phyloP scores from a whole-genome alignment of 2,797 vertebrate genomes.

The Chaetodon trifasciatus region DNA sequence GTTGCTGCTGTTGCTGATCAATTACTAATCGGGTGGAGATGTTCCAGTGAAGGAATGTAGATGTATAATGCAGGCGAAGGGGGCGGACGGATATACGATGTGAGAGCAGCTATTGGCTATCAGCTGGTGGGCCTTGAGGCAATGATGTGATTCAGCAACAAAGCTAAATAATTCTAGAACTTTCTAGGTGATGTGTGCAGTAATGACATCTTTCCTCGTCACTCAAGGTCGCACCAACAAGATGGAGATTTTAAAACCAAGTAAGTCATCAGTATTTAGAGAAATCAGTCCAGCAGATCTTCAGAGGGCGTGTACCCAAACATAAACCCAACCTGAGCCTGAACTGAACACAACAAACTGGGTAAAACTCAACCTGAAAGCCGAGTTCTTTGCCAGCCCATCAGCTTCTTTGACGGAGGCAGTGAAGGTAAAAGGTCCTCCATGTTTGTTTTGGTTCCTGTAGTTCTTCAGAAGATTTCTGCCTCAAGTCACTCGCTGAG shows the following conservation, averaged over 20 bases:
- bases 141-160: neutral
- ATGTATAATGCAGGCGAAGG: neutral
- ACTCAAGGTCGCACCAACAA: neutral
- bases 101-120: too few relatives aligned
- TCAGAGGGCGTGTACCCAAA: neutral
- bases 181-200: neutral
- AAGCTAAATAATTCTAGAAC: neutral
- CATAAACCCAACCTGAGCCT: neutral
- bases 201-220: neutral
- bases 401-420: neutral
- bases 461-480: neutral
- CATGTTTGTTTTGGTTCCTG: neutral
- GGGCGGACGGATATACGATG: too few relatives aligned
- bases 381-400: neutral
- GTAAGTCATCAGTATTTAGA: neutral
- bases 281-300: neutral
- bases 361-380: neutral
- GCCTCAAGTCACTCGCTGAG: neutral
- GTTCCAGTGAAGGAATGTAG: neutral
- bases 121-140: neutral
- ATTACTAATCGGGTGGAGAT: constrained; percentile 34
- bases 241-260: neutral
- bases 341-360: neutral
- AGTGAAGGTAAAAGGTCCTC: neutral
- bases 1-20: constrained; percentile 26